phyloP scores from a whole-genome alignment of 2,113 vertebrate genomes.

The Nanger granti region DNA sequence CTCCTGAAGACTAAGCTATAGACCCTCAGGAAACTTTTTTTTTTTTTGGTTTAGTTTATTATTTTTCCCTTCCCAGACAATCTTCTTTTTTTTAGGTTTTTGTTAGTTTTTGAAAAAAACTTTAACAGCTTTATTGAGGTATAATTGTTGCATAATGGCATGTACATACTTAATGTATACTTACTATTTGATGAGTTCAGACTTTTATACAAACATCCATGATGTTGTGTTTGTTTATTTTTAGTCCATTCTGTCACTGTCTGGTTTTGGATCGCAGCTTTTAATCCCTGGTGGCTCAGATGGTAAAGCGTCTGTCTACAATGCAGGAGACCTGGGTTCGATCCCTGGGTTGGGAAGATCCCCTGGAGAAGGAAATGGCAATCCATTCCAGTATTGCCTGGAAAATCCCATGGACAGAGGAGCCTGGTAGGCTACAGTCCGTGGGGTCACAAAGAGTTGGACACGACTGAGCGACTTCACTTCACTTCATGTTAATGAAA shows the following conservation, averaged over 20 bases:
- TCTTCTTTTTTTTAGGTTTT: background rate
- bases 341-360: too few relatives aligned
- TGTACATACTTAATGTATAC: background rate
- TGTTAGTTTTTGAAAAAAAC: background rate
- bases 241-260: background rate
- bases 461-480: too few relatives aligned
- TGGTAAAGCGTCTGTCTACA: too few relatives aligned
- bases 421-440: too few relatives aligned
- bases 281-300: background rate
- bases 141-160: background rate
- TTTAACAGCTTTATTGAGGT: background rate
- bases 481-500: background rate
- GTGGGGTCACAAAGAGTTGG: too few relatives aligned
- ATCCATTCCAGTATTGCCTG: too few relatives aligned
- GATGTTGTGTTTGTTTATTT: background rate
- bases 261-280: background rate
- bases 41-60: background rate
- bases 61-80: background rate
- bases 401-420: too few relatives aligned
- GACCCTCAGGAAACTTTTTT: background rate
- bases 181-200: background rate
- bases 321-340: too few relatives aligned
- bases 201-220: background rate
- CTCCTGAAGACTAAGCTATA: background rate
- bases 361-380: too few relatives aligned